phyloP scores from a whole-genome alignment of 92 coral and sea anemone genomes.

The Galaxea fascicularis region DNA sequence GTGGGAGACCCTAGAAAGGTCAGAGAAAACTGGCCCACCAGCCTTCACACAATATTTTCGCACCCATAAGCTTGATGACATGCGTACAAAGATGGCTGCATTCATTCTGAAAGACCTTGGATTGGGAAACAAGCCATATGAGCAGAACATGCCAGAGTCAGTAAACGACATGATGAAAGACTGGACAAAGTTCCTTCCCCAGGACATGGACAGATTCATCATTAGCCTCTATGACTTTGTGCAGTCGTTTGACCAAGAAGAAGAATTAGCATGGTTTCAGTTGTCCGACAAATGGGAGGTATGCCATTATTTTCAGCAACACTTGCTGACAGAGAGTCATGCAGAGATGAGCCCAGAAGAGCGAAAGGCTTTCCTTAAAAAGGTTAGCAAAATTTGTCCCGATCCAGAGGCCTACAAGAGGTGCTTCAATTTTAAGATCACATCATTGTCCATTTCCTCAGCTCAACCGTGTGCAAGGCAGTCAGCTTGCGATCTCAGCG shows the following conservation, averaged over 20 bases:
- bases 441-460: constrained; percentile 5
- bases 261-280: constrained; percentile 52
- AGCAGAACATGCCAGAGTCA: constrained; percentile 58
- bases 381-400: constrained; percentile 42
- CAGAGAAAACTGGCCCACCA: constrained; percentile 51
- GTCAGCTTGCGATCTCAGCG: constrained; percentile 28
- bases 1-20: constrained; percentile 55
- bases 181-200: constrained; percentile 49
- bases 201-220: constrained; percentile 51
- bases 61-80: constrained; percentile 33
- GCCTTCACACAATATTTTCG: constrained; percentile 51
- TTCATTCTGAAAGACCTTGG: constrained; percentile 57
- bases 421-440: neutral
- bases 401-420: constrained; percentile 53
- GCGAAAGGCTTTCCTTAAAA: constrained; percentile 20
- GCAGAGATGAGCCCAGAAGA: constrained; percentile 51
- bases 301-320: constrained; percentile 13
- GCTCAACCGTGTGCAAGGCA: constrained; percentile 22
- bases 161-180: constrained; percentile 64
- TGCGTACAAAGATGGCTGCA: constrained; percentile 44
- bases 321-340: constrained; percentile 3
- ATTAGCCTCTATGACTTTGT: constrained; percentile 52
- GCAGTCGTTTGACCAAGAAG: constrained; percentile 50
- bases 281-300: constrained; percentile 65
- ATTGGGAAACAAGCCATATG: constrained; percentile 60